These are phyloP conservation scores for Anolis apletophallus DNA, from an alignment of 2,797 vertebrate genomes.

Conservation along the genomic window DNA sequence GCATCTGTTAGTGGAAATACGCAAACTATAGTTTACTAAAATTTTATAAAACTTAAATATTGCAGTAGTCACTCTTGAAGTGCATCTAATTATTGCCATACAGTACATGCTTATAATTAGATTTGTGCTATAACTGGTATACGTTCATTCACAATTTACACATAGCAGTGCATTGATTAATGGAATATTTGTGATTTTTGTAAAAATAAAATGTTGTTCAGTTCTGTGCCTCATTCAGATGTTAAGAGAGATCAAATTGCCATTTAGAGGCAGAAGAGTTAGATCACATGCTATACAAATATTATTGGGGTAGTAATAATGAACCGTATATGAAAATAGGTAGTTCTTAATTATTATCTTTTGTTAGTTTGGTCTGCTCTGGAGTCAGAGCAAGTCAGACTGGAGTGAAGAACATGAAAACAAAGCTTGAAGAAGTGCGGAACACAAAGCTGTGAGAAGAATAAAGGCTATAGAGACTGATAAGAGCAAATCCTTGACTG, in stretches of 20 bases:
- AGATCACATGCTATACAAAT: neutral
- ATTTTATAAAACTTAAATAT: constrained; percentile 41
- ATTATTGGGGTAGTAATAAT: constrained; percentile 52
- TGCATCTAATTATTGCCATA: constrained; percentile 26
- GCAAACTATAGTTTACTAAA: constrained; percentile 33
- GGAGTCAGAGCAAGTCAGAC: constrained; percentile 81
- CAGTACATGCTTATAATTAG: neutral
- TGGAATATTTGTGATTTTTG: neutral
- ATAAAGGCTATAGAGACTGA: constrained; percentile 62
- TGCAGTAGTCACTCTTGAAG: neutral
- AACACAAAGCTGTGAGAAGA: constrained; percentile 69
- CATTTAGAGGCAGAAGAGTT: constrained; percentile 33
- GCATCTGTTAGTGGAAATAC: constrained; percentile 24
- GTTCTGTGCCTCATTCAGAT: constrained; percentile 28
- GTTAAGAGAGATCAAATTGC: neutral
- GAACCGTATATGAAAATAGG: constrained; percentile 66
- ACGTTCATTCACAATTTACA: neutral
- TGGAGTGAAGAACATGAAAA: constrained; percentile 82
- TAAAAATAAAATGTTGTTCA: constrained; percentile 1
- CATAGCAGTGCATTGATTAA: constrained; percentile 2
- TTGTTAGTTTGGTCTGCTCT: constrained; percentile 87
- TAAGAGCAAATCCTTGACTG: constrained; percentile 62
- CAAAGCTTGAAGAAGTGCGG: constrained; percentile 71
- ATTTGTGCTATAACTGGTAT: constrained; percentile 19
- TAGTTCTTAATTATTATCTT: constrained; percentile 85